These are phyloP conservation scores for Notiomystis cincta DNA, from an alignment of 2,113 vertebrate species.

Conservation along the genomic window DNA sequence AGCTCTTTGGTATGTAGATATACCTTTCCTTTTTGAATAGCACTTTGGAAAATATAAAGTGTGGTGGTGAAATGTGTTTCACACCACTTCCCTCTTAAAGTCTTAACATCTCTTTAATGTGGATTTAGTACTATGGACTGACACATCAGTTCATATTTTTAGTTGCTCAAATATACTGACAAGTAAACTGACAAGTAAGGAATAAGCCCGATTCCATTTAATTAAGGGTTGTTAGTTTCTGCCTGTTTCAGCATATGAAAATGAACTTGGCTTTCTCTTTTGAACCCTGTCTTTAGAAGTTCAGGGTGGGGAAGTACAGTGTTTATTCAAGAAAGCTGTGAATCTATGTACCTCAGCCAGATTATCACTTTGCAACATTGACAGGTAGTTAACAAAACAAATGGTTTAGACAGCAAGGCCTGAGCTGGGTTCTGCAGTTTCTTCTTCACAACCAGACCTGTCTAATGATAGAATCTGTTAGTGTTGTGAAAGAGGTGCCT, in stretches of 20 bases:
- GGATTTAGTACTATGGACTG: background rate
- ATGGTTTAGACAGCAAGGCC: slow-evolving; percentile 68
- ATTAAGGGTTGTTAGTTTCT: slow-evolving; percentile 6
- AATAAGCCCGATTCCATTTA: background rate
- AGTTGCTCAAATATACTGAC: background rate
- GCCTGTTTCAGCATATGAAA: slow-evolving; percentile 12
- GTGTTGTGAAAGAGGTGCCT: slow-evolving; percentile 9
- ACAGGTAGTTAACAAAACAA: slow-evolving; percentile 84
- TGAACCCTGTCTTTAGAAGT: slow-evolving; percentile 62
- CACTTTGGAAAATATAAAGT: background rate
- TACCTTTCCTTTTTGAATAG: background rate
- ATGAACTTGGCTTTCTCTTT: slow-evolving; percentile 57
- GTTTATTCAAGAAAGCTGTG: slow-evolving; percentile 64
- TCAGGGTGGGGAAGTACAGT: slow-evolving; percentile 57
- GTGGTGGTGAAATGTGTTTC: background rate
- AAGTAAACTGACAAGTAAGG: background rate
- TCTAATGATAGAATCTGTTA: slow-evolving; percentile 61
- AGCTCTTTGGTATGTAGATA: background rate
- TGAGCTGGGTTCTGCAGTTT: slow-evolving; percentile 3
- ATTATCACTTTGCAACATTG: slow-evolving; percentile 82
- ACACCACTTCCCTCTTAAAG: background rate
- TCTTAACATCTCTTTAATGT: background rate
- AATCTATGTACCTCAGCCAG: slow-evolving; percentile 43
- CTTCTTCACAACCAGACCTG: slow-evolving; percentile 58
- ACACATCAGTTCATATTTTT: background rate